Conservation (phyloP, 2,797 vertebrate genomes). For the Anolis apletophallus region DNA sequence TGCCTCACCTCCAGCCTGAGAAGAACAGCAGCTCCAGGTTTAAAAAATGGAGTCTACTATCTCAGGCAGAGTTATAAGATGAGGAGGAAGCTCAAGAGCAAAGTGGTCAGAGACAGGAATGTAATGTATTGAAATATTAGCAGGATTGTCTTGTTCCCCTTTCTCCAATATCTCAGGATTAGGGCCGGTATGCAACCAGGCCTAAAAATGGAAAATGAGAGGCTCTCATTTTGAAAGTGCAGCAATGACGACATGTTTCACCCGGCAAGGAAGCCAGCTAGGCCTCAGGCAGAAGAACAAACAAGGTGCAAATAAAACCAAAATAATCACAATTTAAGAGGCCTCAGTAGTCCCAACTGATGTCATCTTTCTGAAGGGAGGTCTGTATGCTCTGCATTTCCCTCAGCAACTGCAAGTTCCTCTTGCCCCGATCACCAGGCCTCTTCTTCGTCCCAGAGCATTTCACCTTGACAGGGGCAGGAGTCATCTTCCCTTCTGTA, state of each 20-base stretch:
- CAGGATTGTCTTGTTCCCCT: neutral
- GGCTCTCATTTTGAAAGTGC: constrained; percentile 47
- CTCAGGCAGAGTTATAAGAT: neutral
- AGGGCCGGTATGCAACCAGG: constrained; percentile 38
- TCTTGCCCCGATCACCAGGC: constrained; percentile 87
- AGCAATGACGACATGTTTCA: constrained; percentile 18
- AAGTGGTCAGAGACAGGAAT: neutral
- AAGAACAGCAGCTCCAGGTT: neutral
- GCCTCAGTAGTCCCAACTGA: constrained; percentile 80
- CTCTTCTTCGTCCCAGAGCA: constrained; percentile 74
- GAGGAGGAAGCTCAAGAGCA: neutral
- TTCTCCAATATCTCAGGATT: neutral
- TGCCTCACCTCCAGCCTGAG: neutral
- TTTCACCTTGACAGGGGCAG: constrained; percentile 77
- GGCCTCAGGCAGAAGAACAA: constrained; percentile 43
- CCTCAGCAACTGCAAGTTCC: constrained; percentile 87
- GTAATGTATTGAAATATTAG: neutral
- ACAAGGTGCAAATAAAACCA: neutral
- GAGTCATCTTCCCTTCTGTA: constrained; percentile 70
- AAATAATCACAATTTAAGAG: neutral
- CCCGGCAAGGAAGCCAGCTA: constrained; percentile 17
- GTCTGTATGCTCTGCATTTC: constrained; percentile 94
- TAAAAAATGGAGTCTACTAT: neutral
- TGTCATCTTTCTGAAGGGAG: constrained; percentile 82
- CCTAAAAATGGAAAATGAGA: constrained; percentile 19